These are phyloP conservation scores for Falcunculus frontatus DNA, from an alignment of 2,113 vertebrate genomes.

Conservation along the genomic window DNA sequence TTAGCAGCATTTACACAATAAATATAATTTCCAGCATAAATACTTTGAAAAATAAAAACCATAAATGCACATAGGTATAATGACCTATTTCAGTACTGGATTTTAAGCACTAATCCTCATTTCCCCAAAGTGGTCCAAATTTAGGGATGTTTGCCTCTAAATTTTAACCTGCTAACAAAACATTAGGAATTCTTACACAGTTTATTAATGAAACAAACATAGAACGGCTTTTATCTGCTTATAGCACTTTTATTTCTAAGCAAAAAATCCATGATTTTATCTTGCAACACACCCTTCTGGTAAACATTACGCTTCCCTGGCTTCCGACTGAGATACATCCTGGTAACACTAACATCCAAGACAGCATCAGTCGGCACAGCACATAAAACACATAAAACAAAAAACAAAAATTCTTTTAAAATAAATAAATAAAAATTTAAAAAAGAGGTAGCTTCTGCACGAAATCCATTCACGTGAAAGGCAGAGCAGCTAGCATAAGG, in stretches of 20 bases:
- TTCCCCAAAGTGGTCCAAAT: background rate
- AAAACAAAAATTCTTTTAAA: background rate
- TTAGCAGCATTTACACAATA: no score
- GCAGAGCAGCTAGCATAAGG: rapidly evolving
- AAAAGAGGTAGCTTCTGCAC: background rate
- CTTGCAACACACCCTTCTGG: background rate
- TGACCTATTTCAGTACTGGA: background rate
- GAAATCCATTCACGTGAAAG: background rate
- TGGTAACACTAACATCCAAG: background rate
- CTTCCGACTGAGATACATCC: background rate
- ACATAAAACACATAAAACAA: background rate
- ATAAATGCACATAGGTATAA: background rate
- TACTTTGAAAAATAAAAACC: background rate
- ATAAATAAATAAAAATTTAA: background rate
- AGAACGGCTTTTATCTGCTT: background rate
- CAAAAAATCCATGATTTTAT: background rate
- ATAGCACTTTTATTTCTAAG: background rate
- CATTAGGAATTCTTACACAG: background rate
- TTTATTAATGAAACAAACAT: background rate
- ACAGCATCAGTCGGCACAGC: background rate
- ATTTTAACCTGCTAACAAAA: background rate
- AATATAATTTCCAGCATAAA: background rate
- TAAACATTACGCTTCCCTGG: background rate
- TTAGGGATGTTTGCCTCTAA: background rate
- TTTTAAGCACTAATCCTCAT: background rate